A percentile compares a stretch with the other conserved stretches of the same genome.
Evolutionary conservation across 2,113 vertebrate genomes (phyloP).

Genomic region (Rousettus leschenaultii): DNA sequence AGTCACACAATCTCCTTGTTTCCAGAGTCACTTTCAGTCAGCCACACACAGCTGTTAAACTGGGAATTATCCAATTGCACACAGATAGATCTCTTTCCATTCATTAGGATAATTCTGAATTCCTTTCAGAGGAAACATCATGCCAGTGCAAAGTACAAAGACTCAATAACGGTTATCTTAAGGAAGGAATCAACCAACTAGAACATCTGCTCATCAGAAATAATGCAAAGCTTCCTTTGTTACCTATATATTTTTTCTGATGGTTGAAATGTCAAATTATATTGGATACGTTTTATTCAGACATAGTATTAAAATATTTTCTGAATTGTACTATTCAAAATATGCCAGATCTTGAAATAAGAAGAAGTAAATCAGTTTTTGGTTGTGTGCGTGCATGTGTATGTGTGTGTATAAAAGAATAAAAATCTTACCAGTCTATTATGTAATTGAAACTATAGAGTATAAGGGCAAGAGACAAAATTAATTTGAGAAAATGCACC

Average conservation of each 20-base stretch:
- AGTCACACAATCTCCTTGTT: constrained; percentile 76
- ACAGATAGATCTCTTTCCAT: constrained; percentile 83
- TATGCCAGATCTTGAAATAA: not conserved
- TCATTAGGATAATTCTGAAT: constrained; percentile 84
- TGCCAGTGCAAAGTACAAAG: constrained; percentile 76
- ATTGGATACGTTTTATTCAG: constrained; percentile 3
- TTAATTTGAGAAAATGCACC: not conserved
- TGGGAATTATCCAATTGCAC: constrained; percentile 82
- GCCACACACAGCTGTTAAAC: constrained; percentile 83
- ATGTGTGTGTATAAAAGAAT: not conserved
- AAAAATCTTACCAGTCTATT: not conserved
- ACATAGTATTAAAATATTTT: constrained; percentile 26
- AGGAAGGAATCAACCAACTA: constrained; percentile 81
- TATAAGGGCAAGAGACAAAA: not conserved
- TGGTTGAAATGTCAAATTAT: constrained; percentile 61
- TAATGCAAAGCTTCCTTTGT: constrained; percentile 79
- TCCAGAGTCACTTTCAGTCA: constrained; percentile 67
- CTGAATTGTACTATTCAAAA: constrained; percentile 30
- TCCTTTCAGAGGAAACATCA: constrained; percentile 83
- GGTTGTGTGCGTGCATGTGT: not conserved
- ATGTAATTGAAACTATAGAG: not conserved
- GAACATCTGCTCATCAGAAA: constrained; percentile 85
- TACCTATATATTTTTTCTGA: constrained; percentile 75
- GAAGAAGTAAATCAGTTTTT: not conserved
- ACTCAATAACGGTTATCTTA: constrained; percentile 76